These are phyloP conservation scores for Ceraclea dissimilis DNA, from an alignment of 2,888 invertebrate species.

Conservation along the genomic window DNA sequence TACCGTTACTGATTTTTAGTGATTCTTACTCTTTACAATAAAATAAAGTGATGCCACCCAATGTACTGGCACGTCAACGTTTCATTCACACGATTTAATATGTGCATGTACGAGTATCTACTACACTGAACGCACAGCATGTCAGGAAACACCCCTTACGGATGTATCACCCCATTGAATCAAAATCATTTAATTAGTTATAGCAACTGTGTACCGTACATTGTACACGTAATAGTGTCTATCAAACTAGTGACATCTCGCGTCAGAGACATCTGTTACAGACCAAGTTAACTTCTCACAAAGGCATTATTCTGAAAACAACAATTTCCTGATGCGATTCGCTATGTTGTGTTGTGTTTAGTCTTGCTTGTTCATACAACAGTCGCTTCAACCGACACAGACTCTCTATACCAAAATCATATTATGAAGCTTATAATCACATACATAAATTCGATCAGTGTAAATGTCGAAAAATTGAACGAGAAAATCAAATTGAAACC, in stretches of 20 bases:
- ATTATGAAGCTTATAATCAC: too few species aligned
- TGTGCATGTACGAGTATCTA: too few species aligned
- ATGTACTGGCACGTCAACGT: too few species aligned
- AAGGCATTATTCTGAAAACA: constrained; percentile 14
- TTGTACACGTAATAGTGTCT: neutral
- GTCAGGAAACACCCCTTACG: neutral
- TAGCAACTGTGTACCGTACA: neutral
- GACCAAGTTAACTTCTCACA: constrained; percentile 1
- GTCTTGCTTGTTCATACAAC: neutral
- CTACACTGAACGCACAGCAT: neutral
- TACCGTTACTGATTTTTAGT: too few species aligned
- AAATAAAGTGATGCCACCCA: too few species aligned
- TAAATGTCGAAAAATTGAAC: too few species aligned
- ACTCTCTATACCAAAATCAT: too few species aligned
- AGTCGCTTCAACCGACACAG: too few species aligned
- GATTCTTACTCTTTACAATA: too few species aligned
- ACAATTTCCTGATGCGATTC: constrained; percentile 8
- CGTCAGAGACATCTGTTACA: constrained; percentile 16
- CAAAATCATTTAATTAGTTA: neutral
- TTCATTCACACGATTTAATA: too few species aligned
- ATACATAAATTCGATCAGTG: too few species aligned
- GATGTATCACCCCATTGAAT: neutral
- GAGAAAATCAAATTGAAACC: too few species aligned
- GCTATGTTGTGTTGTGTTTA: neutral
- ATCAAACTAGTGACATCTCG: neutral